Conservation (phyloP, 2,113 vertebrate species). For the Lagopus muta region DNA sequence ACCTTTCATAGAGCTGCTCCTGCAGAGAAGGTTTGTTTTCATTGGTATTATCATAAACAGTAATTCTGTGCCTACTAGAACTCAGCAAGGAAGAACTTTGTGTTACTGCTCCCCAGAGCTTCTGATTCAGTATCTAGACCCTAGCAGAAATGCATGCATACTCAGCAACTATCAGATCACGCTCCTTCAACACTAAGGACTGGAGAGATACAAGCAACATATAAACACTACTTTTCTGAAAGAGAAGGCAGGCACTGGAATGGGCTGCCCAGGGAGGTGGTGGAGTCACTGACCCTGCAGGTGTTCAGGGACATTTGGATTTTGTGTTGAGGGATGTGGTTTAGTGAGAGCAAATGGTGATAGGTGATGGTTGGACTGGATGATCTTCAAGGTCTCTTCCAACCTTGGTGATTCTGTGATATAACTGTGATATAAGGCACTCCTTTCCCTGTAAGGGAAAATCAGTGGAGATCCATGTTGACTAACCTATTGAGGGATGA, state of each 20-base stretch:
- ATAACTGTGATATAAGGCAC: background rate
- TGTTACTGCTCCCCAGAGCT: background rate
- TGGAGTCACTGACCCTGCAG: no score
- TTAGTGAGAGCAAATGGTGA: no score
- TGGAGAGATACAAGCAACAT: background rate
- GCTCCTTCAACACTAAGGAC: background rate
- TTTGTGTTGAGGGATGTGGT: no score
- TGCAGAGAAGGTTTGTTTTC: background rate
- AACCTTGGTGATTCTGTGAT: no score
- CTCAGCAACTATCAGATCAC: background rate
- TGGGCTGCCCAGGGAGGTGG: no score
- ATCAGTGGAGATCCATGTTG: background rate
- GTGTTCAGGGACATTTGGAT: no score
- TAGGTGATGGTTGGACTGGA: no score
- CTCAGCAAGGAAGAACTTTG: background rate
- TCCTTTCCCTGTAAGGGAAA: background rate
- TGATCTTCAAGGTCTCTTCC: no score
- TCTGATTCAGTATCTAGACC: background rate
- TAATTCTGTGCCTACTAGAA: background rate
- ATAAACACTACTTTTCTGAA: no score
- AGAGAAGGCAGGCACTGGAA: no score
- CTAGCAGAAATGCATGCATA: fast-evolving
- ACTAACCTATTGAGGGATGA: background rate
- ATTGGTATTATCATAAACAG: background rate
- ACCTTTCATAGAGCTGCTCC: background rate